These are phyloP conservation scores for Leucoraja ocellata DNA, from an alignment of 2,797 vertebrate species.

Conservation along the genomic window DNA sequence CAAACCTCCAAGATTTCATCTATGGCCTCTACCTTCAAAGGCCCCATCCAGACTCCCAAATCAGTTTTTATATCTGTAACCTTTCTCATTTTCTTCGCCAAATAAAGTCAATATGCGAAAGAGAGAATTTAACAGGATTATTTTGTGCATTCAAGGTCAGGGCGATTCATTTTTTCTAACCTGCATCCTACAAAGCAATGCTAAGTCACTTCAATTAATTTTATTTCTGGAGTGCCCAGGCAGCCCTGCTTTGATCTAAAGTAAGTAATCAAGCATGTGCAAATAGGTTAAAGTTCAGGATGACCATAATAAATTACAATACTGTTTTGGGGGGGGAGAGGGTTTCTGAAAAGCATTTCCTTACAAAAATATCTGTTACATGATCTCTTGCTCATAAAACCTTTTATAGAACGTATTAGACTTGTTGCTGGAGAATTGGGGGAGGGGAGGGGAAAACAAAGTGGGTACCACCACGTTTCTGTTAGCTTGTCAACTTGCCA, in stretches of 20 bases:
- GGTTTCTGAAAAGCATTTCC: background rate
- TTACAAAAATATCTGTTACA: constrained; percentile 9
- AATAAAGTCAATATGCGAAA: constrained; percentile 26
- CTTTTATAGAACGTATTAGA: background rate
- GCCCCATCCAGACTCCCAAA: constrained; percentile 40
- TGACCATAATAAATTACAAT: background rate
- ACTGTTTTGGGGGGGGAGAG: background rate
- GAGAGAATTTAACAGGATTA: background rate
- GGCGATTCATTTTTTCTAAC: constrained; percentile 47
- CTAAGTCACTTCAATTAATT: constrained; percentile 48
- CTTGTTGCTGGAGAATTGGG: background rate
- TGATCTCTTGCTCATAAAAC: background rate
- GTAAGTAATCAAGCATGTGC: constrained; percentile 51
- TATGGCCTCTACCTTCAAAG: constrained; percentile 50
- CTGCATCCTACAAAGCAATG: constrained; percentile 43
- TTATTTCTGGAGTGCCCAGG: constrained; percentile 44
- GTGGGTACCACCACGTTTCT: background rate
- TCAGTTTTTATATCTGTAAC: constrained; percentile 42
- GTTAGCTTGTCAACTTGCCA: background rate
- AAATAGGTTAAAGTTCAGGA: constrained; percentile 48
- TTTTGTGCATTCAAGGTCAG: constrained; percentile 41
- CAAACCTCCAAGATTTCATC: constrained; percentile 56
- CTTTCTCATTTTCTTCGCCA: constrained; percentile 37
- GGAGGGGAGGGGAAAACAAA: background rate
- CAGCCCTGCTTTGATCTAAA: constrained; percentile 49